Percentiles rank a stretch among this genome's conserved stretches.
Evolutionary conservation across 2,113 vertebrate species (phyloP).

Genomic region (Chauna torquata): DNA sequence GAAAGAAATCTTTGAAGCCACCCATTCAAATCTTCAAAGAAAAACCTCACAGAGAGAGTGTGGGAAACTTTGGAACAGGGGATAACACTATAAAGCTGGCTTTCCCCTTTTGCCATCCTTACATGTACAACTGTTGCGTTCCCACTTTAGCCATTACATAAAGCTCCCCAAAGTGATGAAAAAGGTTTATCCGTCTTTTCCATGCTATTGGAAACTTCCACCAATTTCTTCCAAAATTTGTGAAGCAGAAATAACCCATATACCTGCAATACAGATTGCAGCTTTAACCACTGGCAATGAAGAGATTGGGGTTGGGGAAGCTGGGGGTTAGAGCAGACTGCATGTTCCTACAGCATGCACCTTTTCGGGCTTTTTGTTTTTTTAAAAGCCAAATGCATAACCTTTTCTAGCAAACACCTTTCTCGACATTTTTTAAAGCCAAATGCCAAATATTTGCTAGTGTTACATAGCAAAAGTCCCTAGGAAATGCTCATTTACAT

Average conservation of each 20-base stretch:
- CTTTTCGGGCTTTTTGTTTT: not conserved
- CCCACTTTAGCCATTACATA: not conserved
- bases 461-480: not conserved
- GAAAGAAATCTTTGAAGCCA: constrained; percentile 15
- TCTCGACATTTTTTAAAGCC: not conserved
- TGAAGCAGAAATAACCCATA: not conserved
- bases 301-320: not conserved
- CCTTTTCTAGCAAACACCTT: not conserved
- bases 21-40: constrained; percentile 37
- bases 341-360: not conserved
- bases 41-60: not conserved
- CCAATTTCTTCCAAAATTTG: not conserved
- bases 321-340: not conserved
- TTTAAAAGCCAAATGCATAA: not conserved
- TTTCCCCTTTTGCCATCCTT: not conserved
- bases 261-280: not conserved
- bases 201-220: not conserved
- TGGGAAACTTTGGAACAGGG: not conserved
- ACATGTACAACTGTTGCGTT: not conserved
- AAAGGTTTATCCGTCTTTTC: not conserved
- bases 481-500: not conserved
- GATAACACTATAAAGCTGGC: not conserved
- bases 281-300: not conserved
- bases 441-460: not conserved
- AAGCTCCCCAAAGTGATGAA: not conserved